These are phyloP conservation scores for Athene cunicularia DNA, from an alignment of 2,113 vertebrate genomes.

Conservation along the genomic window DNA sequence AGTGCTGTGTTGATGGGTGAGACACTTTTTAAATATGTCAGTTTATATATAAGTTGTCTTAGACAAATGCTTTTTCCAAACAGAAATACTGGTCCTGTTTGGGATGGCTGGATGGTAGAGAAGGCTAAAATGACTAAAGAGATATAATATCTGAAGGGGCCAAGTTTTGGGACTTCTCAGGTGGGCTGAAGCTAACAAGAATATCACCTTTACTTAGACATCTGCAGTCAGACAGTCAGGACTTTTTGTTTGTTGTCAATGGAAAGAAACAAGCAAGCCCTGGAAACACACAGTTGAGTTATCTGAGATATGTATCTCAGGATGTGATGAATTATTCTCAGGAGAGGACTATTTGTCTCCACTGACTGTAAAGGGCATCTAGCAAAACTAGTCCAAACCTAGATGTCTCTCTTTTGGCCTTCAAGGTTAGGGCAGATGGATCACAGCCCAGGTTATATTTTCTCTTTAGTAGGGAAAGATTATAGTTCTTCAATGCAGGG, in stretches of 20 bases:
- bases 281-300: not conserved
- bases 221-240: not conserved
- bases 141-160: not conserved
- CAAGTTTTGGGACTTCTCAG: not conserved
- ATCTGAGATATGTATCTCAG: not conserved
- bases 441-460: not conserved
- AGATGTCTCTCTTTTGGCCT: not conserved
- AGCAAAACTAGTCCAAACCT: not conserved
- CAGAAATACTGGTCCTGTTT: not conserved
- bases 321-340: not conserved
- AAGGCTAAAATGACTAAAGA: not conserved
- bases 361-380: not conserved
- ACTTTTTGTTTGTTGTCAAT: not conserved
- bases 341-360: not conserved
- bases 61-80: not conserved
- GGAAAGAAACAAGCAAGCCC: not conserved
- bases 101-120: not conserved
- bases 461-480: not conserved
- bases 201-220: not conserved
- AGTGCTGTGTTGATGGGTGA: not conserved
- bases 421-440: not conserved
- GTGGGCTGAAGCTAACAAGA: not conserved
- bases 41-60: not conserved
- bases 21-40: not conserved
- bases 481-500: not conserved